Conservation (phyloP, 1,140 invertebrate species). For the Habropoda laboriosa region DNA sequence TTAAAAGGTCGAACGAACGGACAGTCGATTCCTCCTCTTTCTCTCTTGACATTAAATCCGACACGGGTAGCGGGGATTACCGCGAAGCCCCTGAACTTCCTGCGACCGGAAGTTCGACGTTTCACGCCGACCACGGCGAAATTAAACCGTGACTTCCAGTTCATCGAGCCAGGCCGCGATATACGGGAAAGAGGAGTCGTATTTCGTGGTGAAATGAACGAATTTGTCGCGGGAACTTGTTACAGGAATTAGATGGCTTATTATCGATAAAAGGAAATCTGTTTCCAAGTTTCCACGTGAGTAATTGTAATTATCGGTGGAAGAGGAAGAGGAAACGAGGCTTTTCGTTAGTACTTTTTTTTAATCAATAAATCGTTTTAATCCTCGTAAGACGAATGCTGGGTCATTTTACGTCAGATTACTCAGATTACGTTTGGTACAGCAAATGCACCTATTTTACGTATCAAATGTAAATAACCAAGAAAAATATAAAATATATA, state of each 20-base stretch:
- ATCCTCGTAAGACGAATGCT: too few species aligned
- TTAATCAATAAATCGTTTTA: too few species aligned
- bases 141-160: slow-evolving; percentile 28
- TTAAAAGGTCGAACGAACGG: slow-evolving; percentile 6
- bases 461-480: too few species aligned
- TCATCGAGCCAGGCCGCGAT: background rate
- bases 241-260: background rate
- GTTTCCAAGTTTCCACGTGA: too few species aligned
- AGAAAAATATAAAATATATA: too few species aligned
- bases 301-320: too few species aligned
- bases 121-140: slow-evolving; percentile 1
- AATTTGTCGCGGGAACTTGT: background rate
- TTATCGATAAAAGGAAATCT: too few species aligned
- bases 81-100: slow-evolving; percentile 8
- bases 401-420: too few species aligned
- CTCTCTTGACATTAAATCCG: slow-evolving; percentile 4
- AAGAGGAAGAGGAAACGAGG: too few species aligned
- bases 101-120: slow-evolving; percentile 12
- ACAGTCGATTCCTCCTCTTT: background rate
- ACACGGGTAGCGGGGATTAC: slow-evolving; percentile 22
- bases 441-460: too few species aligned
- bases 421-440: too few species aligned
- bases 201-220: background rate
- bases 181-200: background rate
- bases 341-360: too few species aligned